A percentile compares a stretch with the other conserved stretches of the same genome.
Conservation (phyloP, 2,888 invertebrate genomes). For the Deroplatys truncata region DNA sequence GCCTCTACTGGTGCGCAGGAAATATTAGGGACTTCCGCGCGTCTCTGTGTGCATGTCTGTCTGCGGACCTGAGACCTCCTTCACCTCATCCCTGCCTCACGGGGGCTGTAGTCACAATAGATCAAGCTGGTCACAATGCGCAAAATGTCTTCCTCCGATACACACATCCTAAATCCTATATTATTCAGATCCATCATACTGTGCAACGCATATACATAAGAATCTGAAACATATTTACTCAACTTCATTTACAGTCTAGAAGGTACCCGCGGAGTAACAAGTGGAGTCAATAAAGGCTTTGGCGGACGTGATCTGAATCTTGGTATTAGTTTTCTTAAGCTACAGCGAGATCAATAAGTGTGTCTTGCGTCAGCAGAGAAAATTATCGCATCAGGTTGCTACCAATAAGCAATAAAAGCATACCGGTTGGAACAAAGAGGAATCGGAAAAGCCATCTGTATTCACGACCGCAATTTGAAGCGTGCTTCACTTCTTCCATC, state of each 20-base stretch:
- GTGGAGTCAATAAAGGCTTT: not conserved
- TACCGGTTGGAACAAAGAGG: not conserved
- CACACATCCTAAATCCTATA: no score
- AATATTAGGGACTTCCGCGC: no score
- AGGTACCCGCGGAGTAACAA: not conserved
- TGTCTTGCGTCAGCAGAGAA: not conserved
- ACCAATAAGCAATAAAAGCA: not conserved
- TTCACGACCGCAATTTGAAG: not conserved
- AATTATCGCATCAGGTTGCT: not conserved
- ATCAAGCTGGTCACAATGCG: no score
- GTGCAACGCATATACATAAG: no score
- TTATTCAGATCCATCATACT: no score
- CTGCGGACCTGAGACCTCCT: no score
- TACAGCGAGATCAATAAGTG: not conserved
- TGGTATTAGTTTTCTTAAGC: not conserved
- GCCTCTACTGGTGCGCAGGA: no score
- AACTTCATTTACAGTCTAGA: not conserved
- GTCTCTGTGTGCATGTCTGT: no score
- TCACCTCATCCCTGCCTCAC: no score
- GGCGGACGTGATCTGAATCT: not conserved
- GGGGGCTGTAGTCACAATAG: no score
- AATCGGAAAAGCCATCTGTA: not conserved
- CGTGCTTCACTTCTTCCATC: not conserved
- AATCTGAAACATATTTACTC: no score
- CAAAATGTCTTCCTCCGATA: no score